Evolutionary conservation across 1,140 invertebrate species (phyloP), one percentile per base, ranked within the genome.

Genomic region (Venustaconcha ellipsiformis): DNA sequence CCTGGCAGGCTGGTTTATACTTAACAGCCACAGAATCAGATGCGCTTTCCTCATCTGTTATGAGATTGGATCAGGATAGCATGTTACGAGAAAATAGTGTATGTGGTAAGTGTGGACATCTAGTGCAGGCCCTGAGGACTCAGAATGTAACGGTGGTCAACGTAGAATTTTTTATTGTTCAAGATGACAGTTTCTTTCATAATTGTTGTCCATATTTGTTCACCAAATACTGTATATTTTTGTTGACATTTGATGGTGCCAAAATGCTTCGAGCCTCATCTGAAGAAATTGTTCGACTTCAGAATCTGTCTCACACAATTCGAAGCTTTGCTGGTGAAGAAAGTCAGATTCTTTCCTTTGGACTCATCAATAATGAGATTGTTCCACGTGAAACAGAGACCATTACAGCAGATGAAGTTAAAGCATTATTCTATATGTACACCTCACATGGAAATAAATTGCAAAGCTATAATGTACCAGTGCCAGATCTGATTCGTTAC

Each of bases 181-280:
- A 67, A 2, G 77, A 78, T 57, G 77, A 78, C n/a, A 69, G 60
- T 23, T 57, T 78, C 17, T 78, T 78, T 48, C 67, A 73, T 37
- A 48, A 20, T 30, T 78, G 77, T 56, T 74, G 77, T 70, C 48
- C 18, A 37, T 78, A 74, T 57, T 48, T 78, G 13, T 78, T 78
- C 23, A 74, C 77, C 55, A 78, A 78, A 57, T 74, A 64, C 59
- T 70, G 71, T 67, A 20, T 78, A 37, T 78, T 78, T 70, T 67
- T 78, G 18, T 37, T 78, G 57, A 78, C 77, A 13, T 78, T 78
- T 74, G 70, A 78, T 70, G 71, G 77, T 57, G 77, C 48, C 58
- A 78, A 78, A 66, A 64, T 78, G 48, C 48, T 78, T 18, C 30
- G 68, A 37, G 55, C 71, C 26, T 60, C 69, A 30, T 26, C 71